A percentile compares a stretch with the other conserved stretches of the same genome.
These are phyloP conservation scores for Lasiurus cinereus DNA, from an alignment of 2,113 vertebrate genomes.

Conservation along the genomic window DNA sequence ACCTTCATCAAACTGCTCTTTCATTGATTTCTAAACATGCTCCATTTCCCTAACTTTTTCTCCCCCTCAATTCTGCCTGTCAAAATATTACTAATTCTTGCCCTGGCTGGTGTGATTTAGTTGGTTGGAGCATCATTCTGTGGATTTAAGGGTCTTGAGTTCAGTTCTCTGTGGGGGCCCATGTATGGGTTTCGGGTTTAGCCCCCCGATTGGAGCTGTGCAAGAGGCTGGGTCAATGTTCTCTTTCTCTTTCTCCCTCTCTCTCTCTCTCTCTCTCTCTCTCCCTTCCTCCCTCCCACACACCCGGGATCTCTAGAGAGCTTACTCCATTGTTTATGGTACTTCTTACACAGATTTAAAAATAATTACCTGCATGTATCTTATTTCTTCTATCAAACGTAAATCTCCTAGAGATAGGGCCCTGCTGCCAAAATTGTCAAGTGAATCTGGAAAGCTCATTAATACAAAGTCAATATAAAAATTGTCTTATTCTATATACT, in stretches of 20 bases:
- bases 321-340: neutral
- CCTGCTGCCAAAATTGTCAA: neutral
- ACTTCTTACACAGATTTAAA: neutral
- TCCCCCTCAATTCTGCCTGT: neutral
- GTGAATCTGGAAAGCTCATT: neutral
- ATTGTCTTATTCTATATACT: neutral
- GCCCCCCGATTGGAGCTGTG: no score
- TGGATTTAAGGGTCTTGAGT: no score
- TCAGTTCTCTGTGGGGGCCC: no score
- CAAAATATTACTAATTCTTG: neutral
- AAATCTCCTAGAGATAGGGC: neutral
- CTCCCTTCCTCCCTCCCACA: no score
- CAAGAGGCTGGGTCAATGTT: no score
- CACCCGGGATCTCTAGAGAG: neutral
- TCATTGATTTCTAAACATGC: neutral
- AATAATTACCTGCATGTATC: neutral
- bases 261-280: no score
- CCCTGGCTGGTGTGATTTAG: no score
- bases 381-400: neutral
- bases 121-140: no score
- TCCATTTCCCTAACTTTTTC: neutral
- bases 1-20: neutral
- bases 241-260: no score
- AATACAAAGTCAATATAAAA: neutral
- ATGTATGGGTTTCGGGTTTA: no score